These are phyloP conservation scores for Polypterus senegalus DNA, from an alignment of 2,113 vertebrate genomes.

Conservation along the genomic window DNA sequence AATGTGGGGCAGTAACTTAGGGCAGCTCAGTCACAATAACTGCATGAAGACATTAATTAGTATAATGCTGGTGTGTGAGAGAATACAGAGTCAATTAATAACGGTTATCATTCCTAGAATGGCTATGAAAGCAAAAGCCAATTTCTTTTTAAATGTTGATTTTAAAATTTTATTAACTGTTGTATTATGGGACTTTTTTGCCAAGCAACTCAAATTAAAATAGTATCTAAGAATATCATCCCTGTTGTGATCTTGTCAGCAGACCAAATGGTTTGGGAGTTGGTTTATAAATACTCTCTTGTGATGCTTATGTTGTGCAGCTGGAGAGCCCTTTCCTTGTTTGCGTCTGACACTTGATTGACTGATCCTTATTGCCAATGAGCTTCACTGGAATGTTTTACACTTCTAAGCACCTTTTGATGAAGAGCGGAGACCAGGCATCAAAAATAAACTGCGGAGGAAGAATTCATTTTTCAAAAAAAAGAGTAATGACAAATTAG, in stretches of 20 bases:
- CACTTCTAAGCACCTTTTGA: neutral
- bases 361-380: neutral
- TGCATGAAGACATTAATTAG: too few relatives aligned
- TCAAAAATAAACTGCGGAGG: neutral
- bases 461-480: conserved; percentile 21
- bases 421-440: neutral
- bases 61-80: too few relatives aligned
- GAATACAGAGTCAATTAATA: too few relatives aligned
- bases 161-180: too few relatives aligned
- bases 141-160: too few relatives aligned
- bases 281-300: neutral
- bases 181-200: too few relatives aligned
- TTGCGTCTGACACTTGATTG: conserved; percentile 12
- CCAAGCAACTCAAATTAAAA: too few relatives aligned
- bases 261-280: neutral
- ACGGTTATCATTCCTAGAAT: too few relatives aligned
- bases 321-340: conserved; percentile 8
- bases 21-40: too few relatives aligned
- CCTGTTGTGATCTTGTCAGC: conserved; percentile 7
- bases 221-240: neutral
- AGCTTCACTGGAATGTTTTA: neutral
- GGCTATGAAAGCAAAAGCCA: too few relatives aligned
- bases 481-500: conserved; percentile 42
- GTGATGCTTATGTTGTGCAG: conserved; percentile 2
- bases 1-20: too few relatives aligned